These are phyloP conservation scores for Panzeria rudis DNA, from an alignment of 2,888 invertebrate species.

Conservation along the genomic window DNA sequence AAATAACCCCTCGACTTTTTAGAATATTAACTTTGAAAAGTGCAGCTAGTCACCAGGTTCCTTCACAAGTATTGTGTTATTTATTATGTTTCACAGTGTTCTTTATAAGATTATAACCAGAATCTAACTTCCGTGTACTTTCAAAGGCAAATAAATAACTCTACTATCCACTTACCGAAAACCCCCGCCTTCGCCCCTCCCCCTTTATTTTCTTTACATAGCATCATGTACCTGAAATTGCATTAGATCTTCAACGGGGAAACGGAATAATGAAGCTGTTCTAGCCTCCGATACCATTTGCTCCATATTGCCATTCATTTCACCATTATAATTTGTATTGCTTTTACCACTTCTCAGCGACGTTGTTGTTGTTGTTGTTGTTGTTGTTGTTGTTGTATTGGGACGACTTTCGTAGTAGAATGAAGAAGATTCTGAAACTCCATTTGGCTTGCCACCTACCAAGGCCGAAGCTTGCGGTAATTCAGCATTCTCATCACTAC, in stretches of 20 bases:
- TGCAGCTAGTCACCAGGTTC: too few species aligned
- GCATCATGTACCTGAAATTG: conserved; percentile 83
- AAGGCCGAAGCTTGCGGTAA: conserved; percentile 76
- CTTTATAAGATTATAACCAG: too few species aligned
- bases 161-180: neutral
- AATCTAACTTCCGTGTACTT: neutral
- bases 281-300: conserved; percentile 80
- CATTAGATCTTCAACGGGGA: conserved; percentile 82
- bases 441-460: conserved; percentile 67
- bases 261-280: conserved; percentile 81
- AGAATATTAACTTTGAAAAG: too few species aligned
- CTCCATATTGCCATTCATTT: conserved; percentile 76
- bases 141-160: neutral
- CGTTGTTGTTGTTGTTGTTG: conserved; percentile 22
- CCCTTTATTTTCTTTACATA: conserved; percentile 73
- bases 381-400: conserved; percentile 1
- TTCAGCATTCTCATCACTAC: conserved; percentile 67
- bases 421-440: conserved; percentile 61
- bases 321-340: conserved; percentile 59
- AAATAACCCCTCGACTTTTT: too few species aligned
- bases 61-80: too few species aligned
- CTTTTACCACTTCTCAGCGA: conserved; percentile 34
- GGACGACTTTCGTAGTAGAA: conserved; percentile 64
- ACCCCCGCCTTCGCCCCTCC: neutral
- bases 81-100: too few species aligned